phyloP scores from a whole-genome alignment of 2,888 invertebrate genomes.

The Hydrotaea diabolus region DNA sequence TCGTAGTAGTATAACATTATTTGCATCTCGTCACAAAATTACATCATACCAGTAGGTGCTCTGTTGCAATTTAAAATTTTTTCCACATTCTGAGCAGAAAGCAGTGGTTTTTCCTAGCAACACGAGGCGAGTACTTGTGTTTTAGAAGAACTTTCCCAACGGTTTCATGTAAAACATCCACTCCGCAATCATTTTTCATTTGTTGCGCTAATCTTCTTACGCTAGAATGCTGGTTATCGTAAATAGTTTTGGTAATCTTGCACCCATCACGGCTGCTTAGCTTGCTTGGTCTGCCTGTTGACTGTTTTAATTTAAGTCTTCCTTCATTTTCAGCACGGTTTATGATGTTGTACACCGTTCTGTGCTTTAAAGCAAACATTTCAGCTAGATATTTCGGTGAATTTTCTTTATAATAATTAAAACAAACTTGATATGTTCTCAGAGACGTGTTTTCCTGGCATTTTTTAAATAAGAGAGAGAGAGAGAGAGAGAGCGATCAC shows the following conservation, averaged over 20 bases:
- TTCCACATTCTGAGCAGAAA: too few species aligned
- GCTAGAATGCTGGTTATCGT: constrained; percentile 36
- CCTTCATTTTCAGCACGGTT: constrained; percentile 41
- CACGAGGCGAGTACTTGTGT: neutral
- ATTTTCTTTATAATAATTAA: constrained; percentile 45
- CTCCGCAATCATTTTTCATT: neutral
- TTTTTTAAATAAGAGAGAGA: too few species aligned
- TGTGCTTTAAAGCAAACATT: constrained; percentile 30
- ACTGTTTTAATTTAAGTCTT: constrained; percentile 29
- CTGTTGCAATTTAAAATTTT: too few species aligned
- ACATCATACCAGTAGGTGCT: neutral
- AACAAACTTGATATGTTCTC: too few species aligned
- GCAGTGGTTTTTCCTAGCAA: neutral
- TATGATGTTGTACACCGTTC: constrained; percentile 47
- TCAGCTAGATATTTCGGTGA: constrained; percentile 35
- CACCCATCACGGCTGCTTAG: constrained; percentile 26
- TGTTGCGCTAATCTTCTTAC: neutral
- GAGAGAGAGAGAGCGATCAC: too few species aligned
- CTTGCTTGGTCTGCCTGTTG: constrained; percentile 37
- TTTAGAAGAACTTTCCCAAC: neutral
- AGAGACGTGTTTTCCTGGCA: too few species aligned
- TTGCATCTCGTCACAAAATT: neutral
- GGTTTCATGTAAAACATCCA: neutral
- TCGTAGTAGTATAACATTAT: neutral
- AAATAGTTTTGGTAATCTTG: constrained; percentile 40